Evolutionary conservation across 2,797 vertebrate genomes (phyloP), one percentile per base, ranked within the genome.

Genomic region (Oreochromis grahami): DNA sequence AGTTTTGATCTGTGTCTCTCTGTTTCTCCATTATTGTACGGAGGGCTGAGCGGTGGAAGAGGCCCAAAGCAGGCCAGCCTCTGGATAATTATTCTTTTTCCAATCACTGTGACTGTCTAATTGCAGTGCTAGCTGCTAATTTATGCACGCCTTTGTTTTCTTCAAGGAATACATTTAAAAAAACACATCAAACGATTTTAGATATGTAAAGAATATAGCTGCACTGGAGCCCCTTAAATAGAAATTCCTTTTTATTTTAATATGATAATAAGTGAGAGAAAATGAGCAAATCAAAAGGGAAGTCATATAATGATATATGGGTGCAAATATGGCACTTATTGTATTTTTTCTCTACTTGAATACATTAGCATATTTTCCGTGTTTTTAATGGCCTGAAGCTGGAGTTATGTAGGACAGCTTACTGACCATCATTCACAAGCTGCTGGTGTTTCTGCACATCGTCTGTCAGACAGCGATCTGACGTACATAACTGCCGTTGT

Each of bases 131-230:
- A 38, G 91, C 92, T 86, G 78, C 88, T 95, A 95, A 96, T 96
- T 90, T 96, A 96, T 96, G 92, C 94, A 92, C 84, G 91, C 89
- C 93, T 96, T 96, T 96, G 94, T 96, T 96, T 96, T 95, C 93
- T 92, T 93, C 91, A 93, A 94, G 93, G 91, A 94, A 93, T 91
- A 81, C 87, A 91, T 95, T 94, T 53, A 93, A 93, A 94, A 91
- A 90, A 90, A 89, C 80, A 96, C 95, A 96, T 96, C 95, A 97
- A 96, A 96, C 88, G 81, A 87, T 94, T 93, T 87, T 85, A 94
- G 92, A 94, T 94, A 94, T 95, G 92, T 93, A 93, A 95, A 95
- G 92, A 95, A 93, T 89, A 91, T 88, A 92, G 92, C 86, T 45
- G 79, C 87, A 78, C 93, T 92, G 79, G 86, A 88, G 88, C 86